These are phyloP conservation scores for Cheumatopsyche charites DNA, from an alignment of 1,140 invertebrate genomes.

Conservation along the genomic window DNA sequence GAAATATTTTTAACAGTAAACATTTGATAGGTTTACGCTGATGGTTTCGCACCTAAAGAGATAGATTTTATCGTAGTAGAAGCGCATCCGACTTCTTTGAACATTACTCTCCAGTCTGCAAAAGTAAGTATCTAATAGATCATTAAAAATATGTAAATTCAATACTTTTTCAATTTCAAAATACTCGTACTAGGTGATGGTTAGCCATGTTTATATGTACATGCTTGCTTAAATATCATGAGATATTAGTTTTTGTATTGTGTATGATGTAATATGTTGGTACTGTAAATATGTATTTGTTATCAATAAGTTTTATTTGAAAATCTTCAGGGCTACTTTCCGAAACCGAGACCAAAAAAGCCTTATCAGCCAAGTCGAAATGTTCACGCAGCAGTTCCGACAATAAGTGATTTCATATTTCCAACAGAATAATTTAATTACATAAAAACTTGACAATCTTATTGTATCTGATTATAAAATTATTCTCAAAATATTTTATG, in stretches of 20 bases:
- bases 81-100: constrained; percentile 81
- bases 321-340: constrained; percentile 42
- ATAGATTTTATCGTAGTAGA: constrained; percentile 87
- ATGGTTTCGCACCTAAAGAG: constrained; percentile 81
- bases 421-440: constrained; percentile 32
- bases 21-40: constrained; percentile 73
- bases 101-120: constrained; percentile 80
- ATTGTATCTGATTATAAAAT: no score
- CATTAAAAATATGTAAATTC: not conserved
- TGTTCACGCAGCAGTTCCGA: constrained; percentile 11
- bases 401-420: constrained; percentile 35
- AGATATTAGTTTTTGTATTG: no score
- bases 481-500: no score
- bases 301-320: constrained; percentile 14
- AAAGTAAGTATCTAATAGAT: constrained; percentile 67
- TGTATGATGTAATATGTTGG: not conserved
- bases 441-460: not conserved
- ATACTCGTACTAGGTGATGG: not conserved
- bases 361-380: constrained; percentile 43
- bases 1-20: constrained; percentile 23
- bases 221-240: not conserved
- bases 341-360: constrained; percentile 42
- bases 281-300: not conserved
- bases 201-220: not conserved
- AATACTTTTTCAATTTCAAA: not conserved